These are phyloP conservation scores for Oligia strigilis DNA, from an alignment of 2,888 invertebrate genomes.

Conservation along the genomic window DNA sequence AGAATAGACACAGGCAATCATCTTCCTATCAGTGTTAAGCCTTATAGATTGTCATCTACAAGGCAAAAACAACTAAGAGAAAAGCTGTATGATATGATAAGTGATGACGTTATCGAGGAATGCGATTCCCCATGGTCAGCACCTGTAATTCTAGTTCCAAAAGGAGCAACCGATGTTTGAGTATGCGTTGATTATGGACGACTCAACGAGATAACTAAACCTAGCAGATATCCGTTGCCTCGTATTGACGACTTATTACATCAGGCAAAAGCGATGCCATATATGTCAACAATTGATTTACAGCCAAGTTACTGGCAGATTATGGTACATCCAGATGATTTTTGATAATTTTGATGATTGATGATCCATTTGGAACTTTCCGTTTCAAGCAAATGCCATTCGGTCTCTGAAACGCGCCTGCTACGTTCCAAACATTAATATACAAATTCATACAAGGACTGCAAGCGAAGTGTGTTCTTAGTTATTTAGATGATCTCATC, in stretches of 20 bases:
- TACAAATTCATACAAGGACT: slow-evolving; percentile 41
- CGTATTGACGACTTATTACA: neutral
- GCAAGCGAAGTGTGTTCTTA: slow-evolving; percentile 5
- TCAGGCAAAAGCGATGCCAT: slow-evolving; percentile 30
- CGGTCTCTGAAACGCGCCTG: slow-evolving; percentile 69
- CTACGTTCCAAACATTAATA: slow-evolving; percentile 66
- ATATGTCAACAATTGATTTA: slow-evolving; percentile 59
- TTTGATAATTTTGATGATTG: neutral
- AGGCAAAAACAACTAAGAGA: slow-evolving; percentile 26
- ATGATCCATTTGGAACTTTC: slow-evolving; percentile 37
- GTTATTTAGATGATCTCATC: slow-evolving; percentile 34
- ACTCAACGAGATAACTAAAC: slow-evolving; percentile 37
- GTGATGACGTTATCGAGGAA: neutral
- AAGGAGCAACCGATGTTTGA: slow-evolving; percentile 22
- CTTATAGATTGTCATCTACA: slow-evolving; percentile 25
- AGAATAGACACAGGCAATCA: slow-evolving; percentile 51
- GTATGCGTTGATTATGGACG: slow-evolving; percentile 39
- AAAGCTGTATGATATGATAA: slow-evolving; percentile 30
- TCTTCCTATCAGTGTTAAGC: slow-evolving; percentile 34
- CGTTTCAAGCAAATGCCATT: slow-evolving; percentile 61
- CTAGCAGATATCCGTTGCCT: slow-evolving; percentile 28
- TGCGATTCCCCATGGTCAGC: slow-evolving; percentile 36
- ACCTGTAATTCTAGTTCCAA: slow-evolving; percentile 24
- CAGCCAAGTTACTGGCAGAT: slow-evolving; percentile 76
- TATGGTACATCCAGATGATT: slow-evolving; percentile 51